A percentile compares a stretch with the other conserved stretches of the same genome.
phyloP scores from a whole-genome alignment of 2,113 vertebrate species.

The Calyptommatus sinebrachiatus region DNA sequence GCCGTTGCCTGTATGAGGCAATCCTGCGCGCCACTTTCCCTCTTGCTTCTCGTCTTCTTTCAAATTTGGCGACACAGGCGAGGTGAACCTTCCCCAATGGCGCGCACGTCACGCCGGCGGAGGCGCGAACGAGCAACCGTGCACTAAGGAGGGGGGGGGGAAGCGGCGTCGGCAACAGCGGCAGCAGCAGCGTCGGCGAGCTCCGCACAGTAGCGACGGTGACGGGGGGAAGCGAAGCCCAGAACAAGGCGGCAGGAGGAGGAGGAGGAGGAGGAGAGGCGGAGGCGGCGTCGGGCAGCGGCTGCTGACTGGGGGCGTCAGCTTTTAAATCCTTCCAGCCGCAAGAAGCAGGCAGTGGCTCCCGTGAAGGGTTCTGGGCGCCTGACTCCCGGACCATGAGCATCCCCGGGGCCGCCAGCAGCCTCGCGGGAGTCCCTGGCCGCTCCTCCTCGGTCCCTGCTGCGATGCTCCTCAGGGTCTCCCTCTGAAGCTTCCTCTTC shows the following conservation, averaged over 20 bases:
- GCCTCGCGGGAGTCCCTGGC: slow-evolving; percentile 15
- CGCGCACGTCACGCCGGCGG: slow-evolving; percentile 23
- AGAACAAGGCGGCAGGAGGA: slow-evolving; percentile 30
- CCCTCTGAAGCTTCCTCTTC: slow-evolving; percentile 25
- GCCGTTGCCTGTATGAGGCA: neutral
- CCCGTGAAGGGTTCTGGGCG: neutral
- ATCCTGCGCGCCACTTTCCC: neutral
- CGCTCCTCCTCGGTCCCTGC: neutral
- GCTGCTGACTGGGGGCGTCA: slow-evolving; percentile 27
- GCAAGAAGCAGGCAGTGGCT: neutral
- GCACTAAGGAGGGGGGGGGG: slow-evolving; percentile 17
- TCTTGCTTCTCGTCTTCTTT: slow-evolving; percentile 3
- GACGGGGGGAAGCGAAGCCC: neutral
- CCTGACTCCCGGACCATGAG: neutral
- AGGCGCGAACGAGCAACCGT: slow-evolving; percentile 20
- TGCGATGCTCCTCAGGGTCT: neutral
- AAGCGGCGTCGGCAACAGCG: neutral
- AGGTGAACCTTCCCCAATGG: slow-evolving; percentile 35
- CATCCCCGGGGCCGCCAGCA: neutral
- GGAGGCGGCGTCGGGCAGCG: slow-evolving; percentile 31
- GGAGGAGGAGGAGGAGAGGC: neutral
- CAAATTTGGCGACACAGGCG: slow-evolving; percentile 53
- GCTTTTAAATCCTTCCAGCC: slow-evolving; percentile 30
- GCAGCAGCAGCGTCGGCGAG: neutral
- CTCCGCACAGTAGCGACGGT: neutral